Conservation (phyloP, 2,113 vertebrate genomes). For the Neopipo cinnamomea region DNA sequence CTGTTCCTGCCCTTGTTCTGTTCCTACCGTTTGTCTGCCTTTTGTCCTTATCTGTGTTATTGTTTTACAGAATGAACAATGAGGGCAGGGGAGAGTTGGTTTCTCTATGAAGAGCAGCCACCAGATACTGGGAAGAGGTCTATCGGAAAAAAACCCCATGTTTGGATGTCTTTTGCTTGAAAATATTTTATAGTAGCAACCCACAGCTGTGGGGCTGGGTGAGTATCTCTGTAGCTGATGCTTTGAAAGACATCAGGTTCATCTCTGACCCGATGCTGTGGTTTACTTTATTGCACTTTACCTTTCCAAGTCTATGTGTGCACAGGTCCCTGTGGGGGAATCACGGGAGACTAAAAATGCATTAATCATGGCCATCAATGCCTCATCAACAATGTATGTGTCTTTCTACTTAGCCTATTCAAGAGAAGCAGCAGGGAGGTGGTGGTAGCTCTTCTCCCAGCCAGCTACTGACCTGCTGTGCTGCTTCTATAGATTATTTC, state of each 20-base stretch:
- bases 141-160: background rate
- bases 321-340: background rate
- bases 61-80: background rate
- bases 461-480: background rate
- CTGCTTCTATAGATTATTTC: background rate
- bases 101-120: background rate
- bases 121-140: background rate
- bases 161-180: background rate
- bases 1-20: background rate
- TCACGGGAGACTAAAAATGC: background rate
- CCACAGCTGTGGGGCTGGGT: background rate
- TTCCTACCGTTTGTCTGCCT: background rate
- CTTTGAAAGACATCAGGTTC: background rate
- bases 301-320: background rate
- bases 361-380: background rate
- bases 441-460: background rate
- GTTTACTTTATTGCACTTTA: background rate
- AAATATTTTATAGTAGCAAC: background rate
- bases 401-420: background rate
- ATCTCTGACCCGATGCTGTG: background rate
- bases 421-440: background rate
- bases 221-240: background rate
- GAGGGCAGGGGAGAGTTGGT: background rate
- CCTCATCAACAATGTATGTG: background rate
- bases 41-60: background rate